phyloP scores from a whole-genome alignment of 2,888 invertebrate genomes.

The Lasiommata megera region DNA sequence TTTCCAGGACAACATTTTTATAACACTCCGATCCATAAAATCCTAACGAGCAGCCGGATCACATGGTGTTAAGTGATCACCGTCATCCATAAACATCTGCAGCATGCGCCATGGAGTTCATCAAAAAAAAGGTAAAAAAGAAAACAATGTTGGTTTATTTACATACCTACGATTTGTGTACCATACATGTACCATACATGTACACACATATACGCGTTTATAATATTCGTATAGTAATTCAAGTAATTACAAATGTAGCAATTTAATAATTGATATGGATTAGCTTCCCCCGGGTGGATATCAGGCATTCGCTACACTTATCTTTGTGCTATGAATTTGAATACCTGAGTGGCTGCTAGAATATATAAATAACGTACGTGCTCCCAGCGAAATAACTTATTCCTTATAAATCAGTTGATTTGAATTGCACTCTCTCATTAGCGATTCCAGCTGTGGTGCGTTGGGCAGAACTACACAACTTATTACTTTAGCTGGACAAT shows the following conservation, averaged over 20 bases:
- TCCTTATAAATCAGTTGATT: conserved; percentile 78
- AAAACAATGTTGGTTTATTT: too few species aligned
- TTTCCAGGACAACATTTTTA: too few species aligned
- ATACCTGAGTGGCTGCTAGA: conserved; percentile 63
- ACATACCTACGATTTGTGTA: too few species aligned
- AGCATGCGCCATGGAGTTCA: too few species aligned
- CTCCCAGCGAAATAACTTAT: conserved; percentile 66
- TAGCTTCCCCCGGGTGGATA: conserved; percentile 37
- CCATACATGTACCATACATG: too few species aligned
- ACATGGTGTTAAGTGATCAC: too few species aligned
- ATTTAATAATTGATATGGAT: conserved; percentile 28
- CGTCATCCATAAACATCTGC: too few species aligned
- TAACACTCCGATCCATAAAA: too few species aligned
- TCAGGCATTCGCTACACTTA: conserved; percentile 51
- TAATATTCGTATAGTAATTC: too few species aligned
- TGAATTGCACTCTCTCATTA: conserved; percentile 76
- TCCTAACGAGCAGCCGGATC: too few species aligned
- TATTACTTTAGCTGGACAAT: conserved; percentile 73
- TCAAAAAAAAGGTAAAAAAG: too few species aligned
- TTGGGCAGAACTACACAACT: conserved; percentile 69
- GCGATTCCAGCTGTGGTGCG: conserved; percentile 66
- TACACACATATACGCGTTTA: too few species aligned
- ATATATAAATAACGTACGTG: conserved; percentile 69
- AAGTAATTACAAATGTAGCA: conserved; percentile 14
- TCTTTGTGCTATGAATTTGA: conserved; percentile 53